These are phyloP conservation scores for Malthinus seriepunctatus DNA, from an alignment of 2,888 invertebrate genomes.

Conservation along the genomic window DNA sequence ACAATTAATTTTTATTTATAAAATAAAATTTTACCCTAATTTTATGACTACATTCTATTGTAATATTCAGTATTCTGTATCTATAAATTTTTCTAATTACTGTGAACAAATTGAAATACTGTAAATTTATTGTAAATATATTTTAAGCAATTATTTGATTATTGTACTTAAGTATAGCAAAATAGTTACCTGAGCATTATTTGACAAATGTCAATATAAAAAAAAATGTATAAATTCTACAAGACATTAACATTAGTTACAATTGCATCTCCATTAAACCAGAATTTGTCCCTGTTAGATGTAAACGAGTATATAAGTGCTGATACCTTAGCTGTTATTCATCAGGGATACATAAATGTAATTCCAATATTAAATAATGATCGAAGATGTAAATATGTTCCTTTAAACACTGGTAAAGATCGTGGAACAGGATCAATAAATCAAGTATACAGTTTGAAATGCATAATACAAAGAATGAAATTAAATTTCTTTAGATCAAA, in stretches of 20 bases:
- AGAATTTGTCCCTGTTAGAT: slow-evolving; percentile 38
- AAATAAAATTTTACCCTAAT: no score
- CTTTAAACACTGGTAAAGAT: slow-evolving; percentile 33
- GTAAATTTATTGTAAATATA: not conserved
- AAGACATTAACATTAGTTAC: slow-evolving; percentile 32
- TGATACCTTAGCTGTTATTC: slow-evolving; percentile 37
- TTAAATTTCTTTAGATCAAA: slow-evolving; percentile 35
- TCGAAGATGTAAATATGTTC: slow-evolving; percentile 40
- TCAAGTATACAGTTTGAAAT: slow-evolving; percentile 32
- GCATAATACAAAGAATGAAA: not conserved
- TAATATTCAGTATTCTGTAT: no score
- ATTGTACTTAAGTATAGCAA: not conserved
- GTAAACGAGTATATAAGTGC: slow-evolving; percentile 33
- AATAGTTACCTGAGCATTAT: not conserved
- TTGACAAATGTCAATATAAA: not conserved
- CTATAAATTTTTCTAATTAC: not conserved
- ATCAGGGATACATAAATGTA: slow-evolving; percentile 40
- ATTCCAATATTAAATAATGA: slow-evolving; percentile 37
- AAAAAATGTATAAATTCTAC: slow-evolving; percentile 15
- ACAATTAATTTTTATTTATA: not conserved
- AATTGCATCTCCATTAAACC: slow-evolving; percentile 33
- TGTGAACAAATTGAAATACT: not conserved
- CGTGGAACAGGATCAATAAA: slow-evolving; percentile 37
- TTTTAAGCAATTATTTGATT: not conserved
- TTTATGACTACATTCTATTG: no score